Percentiles rank a stretch among this genome's conserved stretches.
Conservation (phyloP, 1,140 invertebrate genomes). For the Ceratosolen fusciceps region DNA sequence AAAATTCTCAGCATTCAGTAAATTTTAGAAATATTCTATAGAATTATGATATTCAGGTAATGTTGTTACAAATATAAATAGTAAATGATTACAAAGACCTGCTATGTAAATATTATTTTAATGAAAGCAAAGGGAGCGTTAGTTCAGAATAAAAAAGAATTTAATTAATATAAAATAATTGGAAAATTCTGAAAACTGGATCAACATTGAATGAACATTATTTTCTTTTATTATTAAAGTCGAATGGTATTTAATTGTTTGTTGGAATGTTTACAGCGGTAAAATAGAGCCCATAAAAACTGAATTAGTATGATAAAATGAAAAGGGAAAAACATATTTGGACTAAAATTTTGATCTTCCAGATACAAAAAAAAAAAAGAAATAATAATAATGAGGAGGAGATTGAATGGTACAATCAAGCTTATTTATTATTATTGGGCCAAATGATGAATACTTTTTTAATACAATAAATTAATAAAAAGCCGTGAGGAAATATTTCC, state of each 20-base stretch:
- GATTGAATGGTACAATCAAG: neutral
- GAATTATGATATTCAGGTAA: too few relatives aligned
- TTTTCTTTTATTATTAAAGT: neutral
- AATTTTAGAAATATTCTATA: too few relatives aligned
- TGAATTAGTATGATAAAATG: neutral
- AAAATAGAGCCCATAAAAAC: neutral
- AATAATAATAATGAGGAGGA: neutral
- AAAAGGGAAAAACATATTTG: neutral
- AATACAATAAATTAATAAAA: conserved; percentile 30
- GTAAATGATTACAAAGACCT: too few relatives aligned
- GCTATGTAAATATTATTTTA: too few relatives aligned
- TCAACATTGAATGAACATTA: neutral
- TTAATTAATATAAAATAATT: too few relatives aligned
- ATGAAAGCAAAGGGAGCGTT: too few relatives aligned
- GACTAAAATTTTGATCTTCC: neutral
- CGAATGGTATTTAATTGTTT: neutral
- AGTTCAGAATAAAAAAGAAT: too few relatives aligned
- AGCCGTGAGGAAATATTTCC: conserved; percentile 11
- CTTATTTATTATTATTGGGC: neutral
- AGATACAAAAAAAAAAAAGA: too few relatives aligned
- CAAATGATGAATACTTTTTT: conserved; percentile 18
- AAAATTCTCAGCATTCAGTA: too few relatives aligned
- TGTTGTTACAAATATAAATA: too few relatives aligned
- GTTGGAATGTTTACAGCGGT: neutral
- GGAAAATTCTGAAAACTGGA: too few relatives aligned